A percentile compares a stretch with the other conserved stretches of the same genome.
phyloP scores from a whole-genome alignment of 2,888 invertebrate genomes.

The Dasypolia templi region DNA sequence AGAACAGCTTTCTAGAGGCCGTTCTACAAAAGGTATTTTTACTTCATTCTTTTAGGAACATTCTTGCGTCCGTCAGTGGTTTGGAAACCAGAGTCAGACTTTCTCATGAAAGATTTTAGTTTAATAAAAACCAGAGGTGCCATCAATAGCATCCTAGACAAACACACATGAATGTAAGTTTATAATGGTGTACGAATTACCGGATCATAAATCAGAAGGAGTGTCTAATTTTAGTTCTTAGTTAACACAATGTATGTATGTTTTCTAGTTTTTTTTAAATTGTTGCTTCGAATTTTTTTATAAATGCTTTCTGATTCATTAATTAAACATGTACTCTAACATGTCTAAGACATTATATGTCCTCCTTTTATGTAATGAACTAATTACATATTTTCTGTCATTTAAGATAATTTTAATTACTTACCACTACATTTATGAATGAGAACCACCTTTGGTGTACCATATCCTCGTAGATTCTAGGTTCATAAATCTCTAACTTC shows the following conservation, averaged over 20 bases:
- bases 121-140: background rate
- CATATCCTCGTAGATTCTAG: no score
- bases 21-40: background rate
- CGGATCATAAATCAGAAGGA: no score
- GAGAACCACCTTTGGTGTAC: background rate
- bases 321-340: background rate
- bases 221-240: no score
- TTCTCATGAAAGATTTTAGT: background rate
- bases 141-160: background rate
- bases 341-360: background rate
- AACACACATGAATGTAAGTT: background rate
- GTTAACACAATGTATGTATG: no score
- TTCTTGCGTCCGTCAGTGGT: background rate
- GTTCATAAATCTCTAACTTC: background rate
- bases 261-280: no score
- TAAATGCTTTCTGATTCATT: background rate
- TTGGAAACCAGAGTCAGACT: background rate
- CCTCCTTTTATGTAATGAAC: background rate
- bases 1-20: constrained; percentile 51
- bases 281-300: no score
- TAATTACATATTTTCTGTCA: background rate
- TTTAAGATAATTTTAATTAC: background rate
- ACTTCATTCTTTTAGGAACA: background rate
- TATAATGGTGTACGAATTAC: no score
- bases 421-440: background rate